These are phyloP conservation scores for Plagiodera versicolora DNA, from an alignment of 2,888 invertebrate genomes.

Conservation along the genomic window DNA sequence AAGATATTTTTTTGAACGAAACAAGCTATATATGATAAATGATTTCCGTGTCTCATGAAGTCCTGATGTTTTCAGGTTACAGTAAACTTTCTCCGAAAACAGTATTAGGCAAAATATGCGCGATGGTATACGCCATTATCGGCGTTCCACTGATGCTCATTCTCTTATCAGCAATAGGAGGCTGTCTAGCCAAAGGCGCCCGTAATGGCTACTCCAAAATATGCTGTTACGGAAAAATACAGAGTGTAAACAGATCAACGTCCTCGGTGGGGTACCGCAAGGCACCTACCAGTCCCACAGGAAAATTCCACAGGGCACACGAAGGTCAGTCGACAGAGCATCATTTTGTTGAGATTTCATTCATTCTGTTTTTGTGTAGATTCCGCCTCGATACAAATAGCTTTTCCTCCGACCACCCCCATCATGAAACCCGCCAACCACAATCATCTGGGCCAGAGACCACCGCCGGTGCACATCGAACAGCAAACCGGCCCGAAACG, in stretches of 20 bases:
- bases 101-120: slow-evolving; percentile 78
- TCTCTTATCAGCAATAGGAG: slow-evolving; percentile 82
- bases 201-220: slow-evolving; percentile 65
- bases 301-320: slow-evolving; percentile 51
- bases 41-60: too few species aligned
- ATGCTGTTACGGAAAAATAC: slow-evolving; percentile 49
- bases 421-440: slow-evolving; percentile 24
- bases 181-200: slow-evolving; percentile 76
- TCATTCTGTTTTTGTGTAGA: slow-evolving; percentile 32
- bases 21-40: too few species aligned
- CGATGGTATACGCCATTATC: slow-evolving; percentile 83
- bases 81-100: slow-evolving; percentile 85
- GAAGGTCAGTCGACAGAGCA: slow-evolving; percentile 35
- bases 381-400: slow-evolving; percentile 47
- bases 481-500: slow-evolving; percentile 49
- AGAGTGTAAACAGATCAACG: slow-evolving; percentile 21
- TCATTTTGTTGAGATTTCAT: too few species aligned
- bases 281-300: slow-evolving; percentile 59
- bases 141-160: slow-evolving; percentile 87
- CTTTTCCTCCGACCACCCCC: slow-evolving; percentile 40
- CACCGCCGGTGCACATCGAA: slow-evolving; percentile 32
- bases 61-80: slow-evolving; percentile 64
- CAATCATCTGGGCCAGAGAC: not conserved
- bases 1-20: too few species aligned
- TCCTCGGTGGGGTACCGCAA: slow-evolving; percentile 57